phyloP scores from a whole-genome alignment of 2,113 vertebrate genomes.

The Butorides virescens region DNA sequence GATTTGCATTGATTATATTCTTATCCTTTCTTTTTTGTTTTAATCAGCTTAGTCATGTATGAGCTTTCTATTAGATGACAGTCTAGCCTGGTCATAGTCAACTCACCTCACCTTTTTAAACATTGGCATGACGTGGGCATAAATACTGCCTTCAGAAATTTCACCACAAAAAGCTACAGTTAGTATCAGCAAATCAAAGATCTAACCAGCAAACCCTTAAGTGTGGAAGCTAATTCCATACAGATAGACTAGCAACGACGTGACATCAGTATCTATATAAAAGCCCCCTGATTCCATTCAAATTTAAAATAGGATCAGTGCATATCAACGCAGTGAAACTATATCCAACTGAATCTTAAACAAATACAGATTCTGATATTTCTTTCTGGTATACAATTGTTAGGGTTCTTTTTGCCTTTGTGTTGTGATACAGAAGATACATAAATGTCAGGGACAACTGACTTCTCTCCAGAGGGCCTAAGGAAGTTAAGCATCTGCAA shows the following conservation, averaged over 20 bases:
- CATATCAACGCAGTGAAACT: background rate
- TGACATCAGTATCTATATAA: background rate
- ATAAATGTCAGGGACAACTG: background rate
- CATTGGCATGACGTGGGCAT: background rate
- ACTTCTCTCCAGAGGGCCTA: background rate
- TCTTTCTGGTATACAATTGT: background rate
- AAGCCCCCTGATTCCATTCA: background rate
- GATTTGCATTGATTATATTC: background rate
- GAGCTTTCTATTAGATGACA: background rate
- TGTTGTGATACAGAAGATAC: background rate
- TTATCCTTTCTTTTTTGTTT: background rate
- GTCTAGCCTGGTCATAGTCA: background rate
- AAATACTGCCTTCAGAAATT: background rate
- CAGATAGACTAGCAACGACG: background rate
- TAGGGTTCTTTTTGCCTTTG: rapidly evolving
- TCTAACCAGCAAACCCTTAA: background rate
- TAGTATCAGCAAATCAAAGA: background rate
- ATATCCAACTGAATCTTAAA: background rate
- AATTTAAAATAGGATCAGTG: background rate
- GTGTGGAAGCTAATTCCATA: background rate
- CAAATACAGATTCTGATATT: background rate
- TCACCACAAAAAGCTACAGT: background rate
- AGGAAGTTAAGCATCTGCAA: background rate
- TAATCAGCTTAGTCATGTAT: background rate
- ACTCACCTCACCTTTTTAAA: background rate